Evolutionary conservation across 2,888 invertebrate genomes (phyloP).

Genomic region (Ametastegia equiseti): DNA sequence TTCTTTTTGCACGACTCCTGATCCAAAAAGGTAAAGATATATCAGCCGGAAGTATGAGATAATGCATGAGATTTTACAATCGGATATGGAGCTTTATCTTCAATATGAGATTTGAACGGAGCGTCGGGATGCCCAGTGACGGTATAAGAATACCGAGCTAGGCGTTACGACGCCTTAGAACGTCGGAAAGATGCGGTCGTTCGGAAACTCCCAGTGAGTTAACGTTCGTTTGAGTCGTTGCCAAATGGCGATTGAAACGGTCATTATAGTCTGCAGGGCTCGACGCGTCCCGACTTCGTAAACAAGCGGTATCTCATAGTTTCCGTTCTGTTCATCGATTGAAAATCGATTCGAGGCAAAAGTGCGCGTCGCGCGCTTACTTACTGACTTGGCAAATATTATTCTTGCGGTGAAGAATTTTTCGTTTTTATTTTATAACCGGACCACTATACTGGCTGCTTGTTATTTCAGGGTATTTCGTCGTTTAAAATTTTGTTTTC

Average conservation of each 20-base stretch:
- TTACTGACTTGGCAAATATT: neutral
- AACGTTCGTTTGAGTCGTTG: slow-evolving; percentile 41
- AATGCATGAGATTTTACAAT: too few relatives aligned
- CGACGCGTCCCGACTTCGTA: slow-evolving; percentile 35
- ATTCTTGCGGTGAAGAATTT: neutral
- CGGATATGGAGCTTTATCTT: too few relatives aligned
- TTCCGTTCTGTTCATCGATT: slow-evolving; percentile 14
- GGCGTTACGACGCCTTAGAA: slow-evolving; percentile 20
- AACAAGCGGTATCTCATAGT: neutral
- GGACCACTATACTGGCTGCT: neutral
- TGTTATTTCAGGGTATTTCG: neutral
- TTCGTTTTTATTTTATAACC: neutral
- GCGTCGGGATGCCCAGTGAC: too few relatives aligned
- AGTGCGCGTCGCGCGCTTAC: neutral
- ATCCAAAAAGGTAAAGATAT: slow-evolving; percentile 83
- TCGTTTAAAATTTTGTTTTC: neutral
- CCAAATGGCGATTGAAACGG: slow-evolving; percentile 43
- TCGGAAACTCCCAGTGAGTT: slow-evolving; percentile 9
- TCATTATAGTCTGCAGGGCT: slow-evolving; percentile 31
- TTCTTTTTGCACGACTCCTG: slow-evolving; percentile 84
- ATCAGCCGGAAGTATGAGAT: too few relatives aligned
- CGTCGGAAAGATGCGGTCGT: slow-evolving; percentile 22
- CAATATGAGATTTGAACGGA: too few relatives aligned
- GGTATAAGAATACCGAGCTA: too few relatives aligned
- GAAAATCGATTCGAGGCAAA: slow-evolving; percentile 6